Base-by-base conservation (phyloP, 1,140 invertebrate species). In the Camponotus floridanus region DNA sequence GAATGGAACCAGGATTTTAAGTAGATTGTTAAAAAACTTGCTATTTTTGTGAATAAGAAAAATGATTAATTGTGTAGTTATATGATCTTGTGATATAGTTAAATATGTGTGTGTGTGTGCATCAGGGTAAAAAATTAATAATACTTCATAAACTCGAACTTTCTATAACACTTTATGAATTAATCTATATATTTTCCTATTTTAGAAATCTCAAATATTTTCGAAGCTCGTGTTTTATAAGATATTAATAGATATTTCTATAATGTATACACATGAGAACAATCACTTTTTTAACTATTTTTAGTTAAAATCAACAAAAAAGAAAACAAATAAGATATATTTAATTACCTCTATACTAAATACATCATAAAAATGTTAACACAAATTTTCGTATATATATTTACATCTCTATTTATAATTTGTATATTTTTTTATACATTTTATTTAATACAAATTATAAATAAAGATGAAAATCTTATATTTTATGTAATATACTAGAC, bases 1-100 rank as follows among this genome's bases (percentile, higher is more conserved):
- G 91, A 64, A 92, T 94, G 92, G 93, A 94, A 73, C 93, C 93
- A 11, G 94, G 93, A 79, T 94, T 94, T 90, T 90, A 80, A 51
- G 7, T 36, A 8, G 7, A 39, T 67, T 45, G 7, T n/a, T 31
- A 48, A 11, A 59, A 36, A 0, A 33, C 13, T 57, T 68, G 15
- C 42, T 39, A 26, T 13, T 67, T 61, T 33, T 61, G 36, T 48
- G n/a, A n/a, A 21, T 68, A n/a, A 68, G 42, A 31, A 76, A 61
- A 84, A 89, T 57, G 57, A 55, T 51, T 68, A 68, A 45, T 15
- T 57, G 7, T 59, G 31, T 15, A 39, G 15, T 51, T 51, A 51
- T 48, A 45, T 76, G 6, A 55, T 39, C n/a, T 88, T 42, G 76
- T 71, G 42, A 74, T 48, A 85, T 79, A 33, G 48, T 15, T 18